phyloP scores from a whole-genome alignment of 2,113 vertebrate species.

The Otus sunia region DNA sequence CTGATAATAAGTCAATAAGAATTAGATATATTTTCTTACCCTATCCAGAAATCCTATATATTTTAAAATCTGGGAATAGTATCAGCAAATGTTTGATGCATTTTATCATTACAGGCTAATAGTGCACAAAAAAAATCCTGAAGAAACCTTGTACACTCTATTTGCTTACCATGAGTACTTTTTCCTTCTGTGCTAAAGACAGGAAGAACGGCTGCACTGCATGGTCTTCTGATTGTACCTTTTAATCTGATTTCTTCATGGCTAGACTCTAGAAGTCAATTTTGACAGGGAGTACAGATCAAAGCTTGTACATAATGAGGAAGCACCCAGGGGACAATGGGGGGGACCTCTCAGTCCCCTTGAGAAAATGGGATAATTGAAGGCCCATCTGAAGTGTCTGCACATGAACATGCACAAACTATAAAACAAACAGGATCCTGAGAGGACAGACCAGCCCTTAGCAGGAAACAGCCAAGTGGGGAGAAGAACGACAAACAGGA shows the following conservation, averaged over 20 bases:
- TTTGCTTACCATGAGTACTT: neutral
- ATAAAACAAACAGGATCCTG: neutral
- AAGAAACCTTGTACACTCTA: neutral
- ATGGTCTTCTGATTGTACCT: neutral
- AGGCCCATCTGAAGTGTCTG: neutral
- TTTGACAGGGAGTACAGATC: neutral
- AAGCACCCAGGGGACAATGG: neutral
- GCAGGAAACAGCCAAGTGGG: neutral
- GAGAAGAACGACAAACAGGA: neutral
- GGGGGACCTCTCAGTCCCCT: neutral
- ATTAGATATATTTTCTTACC: neutral
- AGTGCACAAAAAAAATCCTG: neutral
- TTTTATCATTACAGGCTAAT: neutral
- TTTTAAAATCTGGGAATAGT: neutral
- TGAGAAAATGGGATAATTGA: neutral
- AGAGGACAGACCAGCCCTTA: neutral
- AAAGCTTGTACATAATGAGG: neutral
- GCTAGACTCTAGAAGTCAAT: neutral
- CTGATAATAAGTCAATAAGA: neutral
- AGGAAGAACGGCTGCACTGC: neutral
- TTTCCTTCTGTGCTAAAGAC: neutral
- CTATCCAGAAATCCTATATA: neutral
- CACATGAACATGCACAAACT: neutral
- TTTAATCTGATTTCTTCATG: neutral
- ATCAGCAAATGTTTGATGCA: neutral